A percentile compares a stretch with the other conserved stretches of the same genome.
These are phyloP conservation scores for Sinonovacula constricta DNA, from an alignment of 1,140 invertebrate genomes.

Conservation along the genomic window DNA sequence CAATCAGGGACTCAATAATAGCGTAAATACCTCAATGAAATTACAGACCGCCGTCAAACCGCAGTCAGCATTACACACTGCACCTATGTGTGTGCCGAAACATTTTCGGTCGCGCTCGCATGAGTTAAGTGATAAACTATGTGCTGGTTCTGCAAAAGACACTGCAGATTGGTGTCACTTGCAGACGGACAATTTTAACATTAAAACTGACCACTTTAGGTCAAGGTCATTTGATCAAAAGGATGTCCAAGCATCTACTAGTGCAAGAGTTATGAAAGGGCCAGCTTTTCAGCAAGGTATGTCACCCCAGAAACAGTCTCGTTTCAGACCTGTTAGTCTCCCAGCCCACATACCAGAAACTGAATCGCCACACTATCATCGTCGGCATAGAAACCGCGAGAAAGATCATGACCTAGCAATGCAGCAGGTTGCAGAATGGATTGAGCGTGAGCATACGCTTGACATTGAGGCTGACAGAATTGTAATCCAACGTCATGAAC, in stretches of 20 bases:
- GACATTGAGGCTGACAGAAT: slow-evolving; percentile 66
- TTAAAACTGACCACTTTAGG: slow-evolving; percentile 63
- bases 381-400: slow-evolving; percentile 83
- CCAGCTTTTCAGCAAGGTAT: slow-evolving; percentile 36
- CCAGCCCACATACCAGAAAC: slow-evolving; percentile 68
- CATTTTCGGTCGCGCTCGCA: slow-evolving; percentile 68
- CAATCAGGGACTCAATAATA: slow-evolving; percentile 48
- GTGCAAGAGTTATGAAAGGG: slow-evolving; percentile 48
- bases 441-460: slow-evolving; percentile 75
- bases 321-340: slow-evolving; percentile 68
- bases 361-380: slow-evolving; percentile 81
- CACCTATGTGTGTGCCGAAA: slow-evolving; percentile 32
- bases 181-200: slow-evolving; percentile 29
- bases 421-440: slow-evolving; percentile 82
- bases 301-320: slow-evolving; percentile 54
- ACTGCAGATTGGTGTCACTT: slow-evolving; percentile 49
- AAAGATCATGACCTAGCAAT: slow-evolving; percentile 86
- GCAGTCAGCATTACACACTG: slow-evolving; percentile 38
- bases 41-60: slow-evolving; percentile 29
- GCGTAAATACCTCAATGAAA: slow-evolving; percentile 40
- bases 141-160: slow-evolving; percentile 62
- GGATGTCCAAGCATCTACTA: slow-evolving; percentile 55
- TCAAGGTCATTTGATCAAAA: slow-evolving; percentile 73
- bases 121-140: slow-evolving; percentile 60
- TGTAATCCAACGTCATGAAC: slow-evolving; percentile 80